These are phyloP conservation scores for Cotesia vestalis DNA, from an alignment of 1,140 invertebrate genomes.

Conservation along the genomic window DNA sequence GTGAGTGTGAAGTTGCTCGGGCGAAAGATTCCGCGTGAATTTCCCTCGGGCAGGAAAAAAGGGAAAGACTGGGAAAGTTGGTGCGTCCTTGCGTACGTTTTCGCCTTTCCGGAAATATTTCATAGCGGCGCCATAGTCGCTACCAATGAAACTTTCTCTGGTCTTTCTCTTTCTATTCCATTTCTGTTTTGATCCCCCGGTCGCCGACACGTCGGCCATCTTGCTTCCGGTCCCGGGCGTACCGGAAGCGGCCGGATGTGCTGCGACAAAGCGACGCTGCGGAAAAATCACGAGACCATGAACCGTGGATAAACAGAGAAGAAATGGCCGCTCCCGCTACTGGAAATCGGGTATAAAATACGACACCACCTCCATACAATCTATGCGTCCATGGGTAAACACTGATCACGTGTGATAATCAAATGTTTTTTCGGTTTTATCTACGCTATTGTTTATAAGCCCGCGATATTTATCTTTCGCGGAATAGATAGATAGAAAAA, in stretches of 20 bases:
- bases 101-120: constrained; percentile 64
- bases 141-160: neutral
- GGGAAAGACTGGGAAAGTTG: constrained; percentile 28
- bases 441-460: neutral
- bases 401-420: constrained; percentile 19
- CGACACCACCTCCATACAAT: neutral
- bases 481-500: neutral
- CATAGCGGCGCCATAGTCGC: constrained; percentile 47
- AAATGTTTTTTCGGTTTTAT: constrained; percentile 15
- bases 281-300: constrained; percentile 62
- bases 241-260: constrained; percentile 60
- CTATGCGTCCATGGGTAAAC: constrained; percentile 21
- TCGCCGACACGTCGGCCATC: constrained; percentile 55
- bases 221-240: constrained; percentile 59
- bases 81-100: constrained; percentile 38
- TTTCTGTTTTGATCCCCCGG: constrained; percentile 14
- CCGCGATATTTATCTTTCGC: constrained; percentile 18
- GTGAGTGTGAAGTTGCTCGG: constrained; percentile 17
- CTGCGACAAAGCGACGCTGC: constrained; percentile 60
- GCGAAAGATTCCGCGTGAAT: constrained; percentile 35
- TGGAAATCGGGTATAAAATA: constrained; percentile 30
- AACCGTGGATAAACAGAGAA: constrained; percentile 58
- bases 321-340: constrained; percentile 24
- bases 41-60: constrained; percentile 22
- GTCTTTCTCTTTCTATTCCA: constrained; percentile 8